phyloP scores from a whole-genome alignment of 1,140 invertebrate genomes.

The Orchesella cincta region DNA sequence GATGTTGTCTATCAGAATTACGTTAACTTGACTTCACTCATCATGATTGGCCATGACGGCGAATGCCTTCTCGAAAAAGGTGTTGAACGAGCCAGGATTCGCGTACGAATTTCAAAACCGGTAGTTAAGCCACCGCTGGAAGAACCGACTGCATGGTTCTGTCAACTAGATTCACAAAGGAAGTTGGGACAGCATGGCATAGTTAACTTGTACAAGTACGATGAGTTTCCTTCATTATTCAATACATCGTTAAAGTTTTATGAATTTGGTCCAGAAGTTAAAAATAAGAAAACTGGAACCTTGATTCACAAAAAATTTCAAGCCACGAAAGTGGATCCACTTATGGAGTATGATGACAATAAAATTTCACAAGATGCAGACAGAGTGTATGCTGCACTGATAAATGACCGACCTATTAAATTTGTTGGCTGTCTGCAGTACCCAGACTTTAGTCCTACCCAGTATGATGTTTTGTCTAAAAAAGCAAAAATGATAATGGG shows the following conservation, averaged over 20 bases:
- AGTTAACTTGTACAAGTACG: too few relatives aligned
- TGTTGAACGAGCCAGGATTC: neutral
- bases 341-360: too few relatives aligned
- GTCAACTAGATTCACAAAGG: neutral
- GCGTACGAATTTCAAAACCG: too few relatives aligned
- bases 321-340: too few relatives aligned
- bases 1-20: neutral
- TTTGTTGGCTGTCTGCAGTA: constrained; percentile 13
- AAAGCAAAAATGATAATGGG: too few relatives aligned
- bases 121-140: too few relatives aligned
- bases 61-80: constrained; percentile 6
- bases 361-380: neutral
- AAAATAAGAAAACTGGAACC: too few relatives aligned
- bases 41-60: constrained; percentile 4
- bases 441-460: constrained; percentile 21
- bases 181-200: neutral
- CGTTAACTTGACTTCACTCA: neutral
- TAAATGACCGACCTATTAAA: neutral
- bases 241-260: too few relatives aligned
- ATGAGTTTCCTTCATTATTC: too few relatives aligned
- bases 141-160: neutral
- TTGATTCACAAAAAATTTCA: neutral
- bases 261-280: too few relatives aligned
- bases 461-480: too few relatives aligned
- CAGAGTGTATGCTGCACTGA: neutral